Base-by-base conservation (phyloP, 2,888 invertebrate genomes). In the Dryococelus australis region DNA sequence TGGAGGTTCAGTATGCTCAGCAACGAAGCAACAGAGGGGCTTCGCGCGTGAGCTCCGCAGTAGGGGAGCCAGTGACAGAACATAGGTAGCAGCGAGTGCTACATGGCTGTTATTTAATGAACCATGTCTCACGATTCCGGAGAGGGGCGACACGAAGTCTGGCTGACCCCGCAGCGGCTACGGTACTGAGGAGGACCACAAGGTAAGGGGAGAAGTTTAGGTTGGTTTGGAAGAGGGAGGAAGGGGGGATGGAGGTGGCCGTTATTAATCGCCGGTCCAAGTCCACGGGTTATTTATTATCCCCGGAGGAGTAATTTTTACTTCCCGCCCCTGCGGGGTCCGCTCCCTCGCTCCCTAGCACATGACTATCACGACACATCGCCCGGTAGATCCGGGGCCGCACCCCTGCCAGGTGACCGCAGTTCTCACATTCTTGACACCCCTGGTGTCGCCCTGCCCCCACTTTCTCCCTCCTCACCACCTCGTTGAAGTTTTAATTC, bases 81-180 rank as follows among this genome's bases (percentile, higher is more conserved):
- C 87, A 86, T 81, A 86, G 87, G 87, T 87, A 87, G 87, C 87
- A 84, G 84, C 43, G 24, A 78, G 86, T 79, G 80, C 79, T 79
- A 86, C 84, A 84, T 87, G 87, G 85, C 87, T 85, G 87, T 87
- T 87, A 85, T 87, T 87, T 87, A 87, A 87, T 87, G 87, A 87
- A 78, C 87, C 87, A 81, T 87, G 87, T 87, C 87, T 81, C 87
- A 83, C 83, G 83, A 43, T 28, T 83, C 43, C 83, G 83, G 83
- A 24, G 83, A n/a, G 43, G 83, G 83, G 83, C 83, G 83, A 83
- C 83, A 83, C 83, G 83, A 16, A 83, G 83, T 83, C 43, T 83
- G 28, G 83, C 83, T 28, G 83, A 28, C 27, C 28, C 43, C 83
- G 35, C 8, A 79, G 27, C 83, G 83, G 83, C 83, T 28, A 43